Evolutionary conservation across 2,888 invertebrate genomes (phyloP), one percentile per base, ranked within the genome.

Genomic region (Stenurella melanura): DNA sequence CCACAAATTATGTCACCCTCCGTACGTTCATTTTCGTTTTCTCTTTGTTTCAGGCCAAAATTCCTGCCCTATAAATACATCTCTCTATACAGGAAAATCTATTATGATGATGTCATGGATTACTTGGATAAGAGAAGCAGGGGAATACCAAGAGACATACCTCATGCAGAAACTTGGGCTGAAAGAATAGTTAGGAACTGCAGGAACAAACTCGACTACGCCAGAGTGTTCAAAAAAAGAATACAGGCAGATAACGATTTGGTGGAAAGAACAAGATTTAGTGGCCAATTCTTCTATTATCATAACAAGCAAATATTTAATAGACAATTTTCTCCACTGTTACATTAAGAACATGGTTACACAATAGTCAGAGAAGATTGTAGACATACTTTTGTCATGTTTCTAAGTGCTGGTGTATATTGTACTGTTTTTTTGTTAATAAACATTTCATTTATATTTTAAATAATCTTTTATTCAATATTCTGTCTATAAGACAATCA

Each of bases 91-190:
- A 93, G 94, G 90, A 93, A 93, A 89, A 96, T 95, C 90, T 96
- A 96, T 89, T 96, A 96, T 90, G 93, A 96, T 87, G 96, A 96
- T 87, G 94, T 95, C 78, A 95, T 96, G 89, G 93, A 94, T 86
- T 96, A 94, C 90, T 89, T 96, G 90, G 94, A 96, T 89, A 93
- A 94, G 87, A 92, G 95, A 84, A 93, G 94, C 89, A 91, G 91
- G 82, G 96, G 96, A 0, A 80, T 90, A 26, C 75, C 86, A 21
- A 92, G 94, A 67, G 96, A 96, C 83, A 91, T 92, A 77, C 96
- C 96, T 1, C 91, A 93, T 73, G 93, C 96, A 17, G 95, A 96
- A 90, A 96, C 96, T 38, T 96, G 96, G 96, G 95, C 94, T 67
- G 96, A 96, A 89, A 92, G 96, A 73, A 94, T 93, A 57, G 91